Base-by-base conservation (phyloP, 2,888 invertebrate genomes). In the Cerastis leucographa region DNA sequence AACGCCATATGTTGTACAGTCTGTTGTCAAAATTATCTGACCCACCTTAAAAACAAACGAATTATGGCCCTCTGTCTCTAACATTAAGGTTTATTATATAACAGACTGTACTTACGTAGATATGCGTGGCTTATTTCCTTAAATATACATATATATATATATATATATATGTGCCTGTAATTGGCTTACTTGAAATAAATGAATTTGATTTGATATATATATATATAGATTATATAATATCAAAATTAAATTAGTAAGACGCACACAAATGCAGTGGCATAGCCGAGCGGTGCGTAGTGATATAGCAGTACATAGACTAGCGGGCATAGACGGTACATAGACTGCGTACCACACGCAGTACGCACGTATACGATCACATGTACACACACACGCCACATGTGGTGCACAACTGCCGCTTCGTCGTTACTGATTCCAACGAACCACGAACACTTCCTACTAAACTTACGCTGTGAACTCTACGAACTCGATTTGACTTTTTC, bases 371-470 rank as follows among this genome's bases (percentile, higher is more conserved):
- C 40, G 17, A n/a, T 22, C 42, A 40, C 12, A 56, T 17, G 9
- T 17, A 62, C n/a, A 25, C 42, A 17, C 46, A 11, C 49, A 12
- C 74, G 54, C 68, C 79, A 74, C 85, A 85, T 85, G 76, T 85
- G 85, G 68, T 64, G 76, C 84, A 62, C 81, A 85, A 76, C 81
- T 85, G 86, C 56, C 56, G 61, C 51, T 67, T 62, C 46, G 59
- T 40, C n/a, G 22, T 70, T 59, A 72, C 72, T 35, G 65, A 62
- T 76, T 70, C 29, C 59, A 56, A 59, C 35, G n/a, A 54, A 64
- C 73, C 25, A 64, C 68, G n/a, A 66, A 56, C 40, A 79, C 75
- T 81, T 81, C 74, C 80, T 71, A 65, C 46, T 35, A 29, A n/a
- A 56, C 40, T 44, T 22, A 56, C 14, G 44, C 35, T 49, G 22